These are phyloP conservation scores for Rhea americana DNA, from an alignment of 2,113 vertebrate genomes.

Conservation along the genomic window DNA sequence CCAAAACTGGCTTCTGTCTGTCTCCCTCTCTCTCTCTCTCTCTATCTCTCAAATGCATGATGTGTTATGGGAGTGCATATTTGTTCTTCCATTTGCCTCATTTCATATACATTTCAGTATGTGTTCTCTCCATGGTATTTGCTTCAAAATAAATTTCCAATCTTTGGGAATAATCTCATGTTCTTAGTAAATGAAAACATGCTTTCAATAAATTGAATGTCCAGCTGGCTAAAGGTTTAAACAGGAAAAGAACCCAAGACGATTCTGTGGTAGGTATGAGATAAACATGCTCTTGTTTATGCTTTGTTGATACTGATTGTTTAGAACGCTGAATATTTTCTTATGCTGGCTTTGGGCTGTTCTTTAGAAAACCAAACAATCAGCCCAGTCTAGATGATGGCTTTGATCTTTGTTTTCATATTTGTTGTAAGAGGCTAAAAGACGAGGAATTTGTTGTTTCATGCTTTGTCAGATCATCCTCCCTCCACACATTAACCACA, in stretches of 20 bases:
- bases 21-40: not conserved
- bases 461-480: constrained; percentile 61
- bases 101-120: constrained; percentile 25
- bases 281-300: constrained; percentile 71
- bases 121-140: constrained; percentile 31
- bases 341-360: constrained; percentile 61
- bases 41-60: not conserved
- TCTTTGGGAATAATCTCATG: constrained; percentile 47
- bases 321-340: constrained; percentile 64
- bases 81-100: not conserved
- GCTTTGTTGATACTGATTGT: constrained; percentile 68
- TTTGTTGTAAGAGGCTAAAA: constrained; percentile 66
- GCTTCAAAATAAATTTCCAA: constrained; percentile 26
- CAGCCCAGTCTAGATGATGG: constrained; percentile 7
- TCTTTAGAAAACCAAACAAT: constrained; percentile 68
- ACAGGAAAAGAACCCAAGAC: constrained; percentile 54
- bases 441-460: constrained; percentile 62
- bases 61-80: not conserved
- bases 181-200: constrained; percentile 54
- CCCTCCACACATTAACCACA: constrained; percentile 48
- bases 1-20: not conserved
- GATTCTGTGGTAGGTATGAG: constrained; percentile 73
- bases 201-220: constrained; percentile 39
- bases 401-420: constrained; percentile 75
- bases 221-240: constrained; percentile 66